A percentile compares a stretch with the other conserved stretches of the same genome.
These are phyloP conservation scores for Apodemia zela DNA, from an alignment of 2,888 invertebrate species.

Conservation along the genomic window DNA sequence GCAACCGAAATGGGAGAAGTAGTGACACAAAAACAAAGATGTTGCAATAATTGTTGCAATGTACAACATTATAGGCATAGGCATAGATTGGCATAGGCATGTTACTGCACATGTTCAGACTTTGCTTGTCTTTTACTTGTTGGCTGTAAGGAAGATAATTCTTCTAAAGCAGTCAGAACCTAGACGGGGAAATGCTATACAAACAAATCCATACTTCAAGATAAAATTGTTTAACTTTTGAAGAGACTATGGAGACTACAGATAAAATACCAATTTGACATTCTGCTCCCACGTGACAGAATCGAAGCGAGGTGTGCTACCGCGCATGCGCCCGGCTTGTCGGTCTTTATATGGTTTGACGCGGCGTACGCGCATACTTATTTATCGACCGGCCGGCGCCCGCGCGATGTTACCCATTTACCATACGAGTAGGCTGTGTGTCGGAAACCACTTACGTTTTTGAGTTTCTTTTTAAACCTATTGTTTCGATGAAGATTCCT, in stretches of 20 bases:
- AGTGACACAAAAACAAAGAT: too few species aligned
- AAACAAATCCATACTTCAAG: neutral
- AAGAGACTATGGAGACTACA: constrained; percentile 6
- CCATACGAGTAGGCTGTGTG: constrained; percentile 15
- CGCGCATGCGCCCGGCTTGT: constrained; percentile 44
- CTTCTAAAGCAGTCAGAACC: too few species aligned
- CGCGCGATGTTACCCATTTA: constrained; percentile 23
- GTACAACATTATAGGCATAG: too few species aligned
- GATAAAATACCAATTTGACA: constrained; percentile 38
- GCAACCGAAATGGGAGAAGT: too few species aligned
- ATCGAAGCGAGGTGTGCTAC: constrained; percentile 39
- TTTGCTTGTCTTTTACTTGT: too few species aligned
- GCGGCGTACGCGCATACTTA: constrained; percentile 55
- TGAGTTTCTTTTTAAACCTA: constrained; percentile 9
- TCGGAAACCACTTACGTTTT: constrained; percentile 12
- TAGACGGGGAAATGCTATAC: neutral
- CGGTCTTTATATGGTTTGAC: constrained; percentile 56
- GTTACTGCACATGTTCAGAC: too few species aligned
- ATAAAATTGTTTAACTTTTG: neutral
- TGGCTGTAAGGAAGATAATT: too few species aligned
- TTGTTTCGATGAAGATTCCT: constrained; percentile 1
- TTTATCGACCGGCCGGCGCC: constrained; percentile 47
- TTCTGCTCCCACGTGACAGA: constrained; percentile 47
- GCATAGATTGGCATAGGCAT: too few species aligned
- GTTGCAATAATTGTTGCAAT: too few species aligned